These are phyloP conservation scores for Hemichromis elongatus DNA, from an alignment of 2,113 vertebrate genomes.

Conservation along the genomic window DNA sequence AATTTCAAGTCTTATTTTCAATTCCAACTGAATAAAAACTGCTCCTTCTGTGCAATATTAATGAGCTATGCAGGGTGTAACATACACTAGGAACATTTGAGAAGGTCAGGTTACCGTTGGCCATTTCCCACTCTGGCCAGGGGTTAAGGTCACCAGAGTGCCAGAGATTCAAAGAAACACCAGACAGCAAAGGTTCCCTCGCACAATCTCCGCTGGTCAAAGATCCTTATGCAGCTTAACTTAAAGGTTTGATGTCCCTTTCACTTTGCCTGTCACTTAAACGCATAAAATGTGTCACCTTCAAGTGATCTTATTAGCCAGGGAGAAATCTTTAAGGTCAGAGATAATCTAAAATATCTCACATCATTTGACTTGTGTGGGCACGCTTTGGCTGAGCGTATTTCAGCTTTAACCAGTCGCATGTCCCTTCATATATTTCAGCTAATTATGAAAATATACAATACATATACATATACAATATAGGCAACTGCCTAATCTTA, in stretches of 20 bases:
- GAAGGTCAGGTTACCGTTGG: slow-evolving; percentile 50
- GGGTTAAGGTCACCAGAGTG: slow-evolving; percentile 48
- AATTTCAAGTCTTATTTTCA: not conserved
- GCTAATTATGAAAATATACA: not conserved
- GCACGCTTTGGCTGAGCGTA: not conserved
- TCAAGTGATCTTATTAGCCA: not conserved
- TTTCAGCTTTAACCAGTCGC: not conserved
- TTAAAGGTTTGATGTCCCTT: not conserved
- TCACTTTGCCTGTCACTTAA: not conserved
- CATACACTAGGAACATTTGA: slow-evolving; percentile 23
- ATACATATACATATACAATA: not conserved
- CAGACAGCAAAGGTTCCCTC: not conserved
- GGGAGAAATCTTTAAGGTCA: not conserved
- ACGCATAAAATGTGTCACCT: not conserved
- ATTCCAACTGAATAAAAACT: not conserved
- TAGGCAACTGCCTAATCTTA: not conserved
- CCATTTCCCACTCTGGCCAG: slow-evolving; percentile 15
- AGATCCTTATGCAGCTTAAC: not conserved
- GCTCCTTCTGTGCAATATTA: not conserved
- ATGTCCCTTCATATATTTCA: not conserved
- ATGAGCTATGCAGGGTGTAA: not conserved
- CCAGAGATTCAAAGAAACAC: slow-evolving; percentile 19
- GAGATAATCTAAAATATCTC: not conserved
- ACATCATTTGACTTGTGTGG: not conserved
- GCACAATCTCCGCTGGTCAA: not conserved